Evolutionary conservation across 1,140 invertebrate genomes (phyloP).

Genomic region (Achroia grisella): DNA sequence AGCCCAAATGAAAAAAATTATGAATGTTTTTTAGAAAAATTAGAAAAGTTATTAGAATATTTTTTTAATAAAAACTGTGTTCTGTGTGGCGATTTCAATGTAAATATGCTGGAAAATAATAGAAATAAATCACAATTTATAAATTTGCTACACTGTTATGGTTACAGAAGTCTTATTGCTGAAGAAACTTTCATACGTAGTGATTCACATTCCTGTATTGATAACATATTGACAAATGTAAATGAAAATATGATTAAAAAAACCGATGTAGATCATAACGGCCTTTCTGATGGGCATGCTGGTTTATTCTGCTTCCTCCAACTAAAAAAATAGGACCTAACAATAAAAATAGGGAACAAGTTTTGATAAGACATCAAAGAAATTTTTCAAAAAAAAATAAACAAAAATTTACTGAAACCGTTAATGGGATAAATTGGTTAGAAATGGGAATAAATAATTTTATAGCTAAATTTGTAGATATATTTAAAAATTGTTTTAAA

Average conservation of each 20-base stretch:
- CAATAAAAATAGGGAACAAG: neutral
- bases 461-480: neutral
- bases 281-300: slow-evolving; percentile 8
- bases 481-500: slow-evolving; percentile 2
- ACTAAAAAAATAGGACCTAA: neutral
- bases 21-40: neutral
- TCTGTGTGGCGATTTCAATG: slow-evolving; percentile 6
- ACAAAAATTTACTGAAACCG: neutral
- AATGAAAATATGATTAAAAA: neutral
- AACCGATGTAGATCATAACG: slow-evolving; percentile 1
- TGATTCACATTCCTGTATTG: slow-evolving; percentile 4
- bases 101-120: slow-evolving; percentile 2
- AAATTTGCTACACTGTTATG: slow-evolving; percentile 7
- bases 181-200: neutral
- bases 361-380: neutral
- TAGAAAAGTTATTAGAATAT: slow-evolving; percentile 4
- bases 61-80: slow-evolving; percentile 5
- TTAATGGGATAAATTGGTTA: neutral
- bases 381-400: neutral
- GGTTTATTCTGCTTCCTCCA: neutral
- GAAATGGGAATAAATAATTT: neutral
- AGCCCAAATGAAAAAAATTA: slow-evolving; percentile 1
- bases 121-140: neutral
- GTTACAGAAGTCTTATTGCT: slow-evolving; percentile 5
- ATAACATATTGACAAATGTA: slow-evolving; percentile 11